Conservation (phyloP, 2,797 vertebrate species). For the Typhlichthys subterraneus region DNA sequence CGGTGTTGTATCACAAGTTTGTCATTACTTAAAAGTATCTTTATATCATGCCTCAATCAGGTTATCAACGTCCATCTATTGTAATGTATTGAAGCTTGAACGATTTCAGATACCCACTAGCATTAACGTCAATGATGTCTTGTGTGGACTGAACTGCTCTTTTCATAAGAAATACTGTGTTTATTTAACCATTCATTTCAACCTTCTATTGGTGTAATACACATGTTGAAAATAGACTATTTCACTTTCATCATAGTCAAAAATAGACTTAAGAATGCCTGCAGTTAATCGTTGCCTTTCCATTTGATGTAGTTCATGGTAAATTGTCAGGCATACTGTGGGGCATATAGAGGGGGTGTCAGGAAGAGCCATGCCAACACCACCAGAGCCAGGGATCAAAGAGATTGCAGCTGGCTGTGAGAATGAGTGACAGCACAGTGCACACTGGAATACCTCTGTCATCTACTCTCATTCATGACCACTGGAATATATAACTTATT, state of each 20-base stretch:
- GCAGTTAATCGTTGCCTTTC: conserved; percentile 34
- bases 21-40: too few species aligned
- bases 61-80: conserved; percentile 41
- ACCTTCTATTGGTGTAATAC: not conserved
- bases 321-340: conserved; percentile 44
- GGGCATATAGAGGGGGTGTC: conserved; percentile 64
- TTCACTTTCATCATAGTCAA: conserved; percentile 3
- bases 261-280: conserved; percentile 28
- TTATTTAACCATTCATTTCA: not conserved
- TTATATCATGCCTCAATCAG: conserved; percentile 19
- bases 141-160: not conserved
- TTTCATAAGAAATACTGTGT: not conserved
- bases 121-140: conserved; percentile 13
- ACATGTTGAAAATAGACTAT: not conserved
- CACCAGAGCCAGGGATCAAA: conserved; percentile 70
- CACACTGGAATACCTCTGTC: conserved; percentile 9
- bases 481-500: not conserved
- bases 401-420: conserved; percentile 50
- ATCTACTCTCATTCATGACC: conserved; percentile 2
- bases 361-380: conserved; percentile 59
- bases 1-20: not conserved
- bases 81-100: conserved; percentile 24
- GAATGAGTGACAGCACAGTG: not conserved
- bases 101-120: conserved; percentile 28
- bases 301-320: conserved; percentile 25